Base-by-base conservation (phyloP, 2,888 invertebrate genomes). In the Lepidochrysops patricia region DNA sequence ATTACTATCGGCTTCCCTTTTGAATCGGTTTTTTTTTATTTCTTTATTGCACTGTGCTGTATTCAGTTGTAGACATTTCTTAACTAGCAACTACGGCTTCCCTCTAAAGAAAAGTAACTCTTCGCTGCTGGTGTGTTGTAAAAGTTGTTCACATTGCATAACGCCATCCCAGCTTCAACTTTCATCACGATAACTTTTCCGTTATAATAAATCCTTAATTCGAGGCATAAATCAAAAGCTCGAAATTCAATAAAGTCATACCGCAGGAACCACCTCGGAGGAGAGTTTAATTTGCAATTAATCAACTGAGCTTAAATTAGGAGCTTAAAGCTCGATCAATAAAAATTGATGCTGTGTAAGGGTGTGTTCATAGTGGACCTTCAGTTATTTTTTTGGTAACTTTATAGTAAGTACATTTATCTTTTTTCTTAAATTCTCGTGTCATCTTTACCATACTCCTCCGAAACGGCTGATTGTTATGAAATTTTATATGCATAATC, bases 201-300 rank as follows among this genome's bases (percentile, higher is more conserved):
- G 52, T 62, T 73, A 80, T 77, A 82, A 85, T 84, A 84, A 84
- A 84, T 85, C 82, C 74, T 76, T 76, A 75, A 80, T 80, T 72
- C 76, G 69, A 70, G 68, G 66, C 80, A 86, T 88, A 84, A 87
- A 87, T 88, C 85, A 83, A 72, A 69, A 63, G 76, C 79, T 80
- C 81, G 84, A 88, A 86, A 89, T 87, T 89, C 86, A 89, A 89
- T 88, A 88, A 89, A 87, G 87, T 86, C 81, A 82, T 87, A 87
- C 76, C 74, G 75, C 76, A 77, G 74, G 78, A 72, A 82, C 84
- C 84, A 78, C 83, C 81, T 74, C 74, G 78, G 76, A 70, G 79
- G 74, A 74, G 79, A 81, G 80, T 83, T 88, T 86, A 88, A 88
- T 87, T 84, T 85, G 84, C 86, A 86, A 87, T 87, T 87, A 87